Evolutionary conservation across 1,140 invertebrate genomes (phyloP).

Genomic region (Cyphomyrmex costatus): DNA sequence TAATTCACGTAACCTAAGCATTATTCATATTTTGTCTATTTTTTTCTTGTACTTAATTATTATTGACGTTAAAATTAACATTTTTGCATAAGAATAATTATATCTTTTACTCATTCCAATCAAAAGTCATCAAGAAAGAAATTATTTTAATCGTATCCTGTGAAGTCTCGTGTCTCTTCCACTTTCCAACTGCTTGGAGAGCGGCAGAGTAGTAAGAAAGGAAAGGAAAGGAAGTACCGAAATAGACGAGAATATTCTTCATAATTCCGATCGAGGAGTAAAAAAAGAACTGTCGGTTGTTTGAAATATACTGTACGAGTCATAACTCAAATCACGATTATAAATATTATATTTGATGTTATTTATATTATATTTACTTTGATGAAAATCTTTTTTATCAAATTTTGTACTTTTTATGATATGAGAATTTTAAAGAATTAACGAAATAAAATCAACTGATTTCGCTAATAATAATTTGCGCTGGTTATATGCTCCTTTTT

Average conservation of each 20-base stretch:
- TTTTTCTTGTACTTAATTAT: not conserved
- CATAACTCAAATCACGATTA: not conserved
- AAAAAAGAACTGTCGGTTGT: conserved; percentile 19
- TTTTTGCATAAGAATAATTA: not conserved
- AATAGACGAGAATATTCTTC: conserved; percentile 40
- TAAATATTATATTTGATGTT: not conserved
- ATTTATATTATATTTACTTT: not conserved
- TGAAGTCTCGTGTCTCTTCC: not conserved
- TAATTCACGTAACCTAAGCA: not conserved
- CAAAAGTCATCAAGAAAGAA: not conserved
- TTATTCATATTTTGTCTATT: not conserved
- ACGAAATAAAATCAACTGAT: no score
- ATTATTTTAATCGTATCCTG: conserved; percentile 14
- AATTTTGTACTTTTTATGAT: not conserved
- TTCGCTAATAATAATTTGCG: no score
- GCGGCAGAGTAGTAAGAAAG: conserved; percentile 7
- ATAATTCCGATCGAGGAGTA: conserved; percentile 31
- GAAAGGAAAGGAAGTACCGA: conserved; percentile 35
- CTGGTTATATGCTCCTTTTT: no score
- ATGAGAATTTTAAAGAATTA: no score
- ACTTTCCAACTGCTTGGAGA: conserved; percentile 21
- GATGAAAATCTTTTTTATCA: not conserved
- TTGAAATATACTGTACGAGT: conserved; percentile 12
- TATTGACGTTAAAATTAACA: not conserved
- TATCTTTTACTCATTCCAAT: not conserved